phyloP scores from a whole-genome alignment of 2,797 vertebrate species.

The Apodemus agrarius region DNA sequence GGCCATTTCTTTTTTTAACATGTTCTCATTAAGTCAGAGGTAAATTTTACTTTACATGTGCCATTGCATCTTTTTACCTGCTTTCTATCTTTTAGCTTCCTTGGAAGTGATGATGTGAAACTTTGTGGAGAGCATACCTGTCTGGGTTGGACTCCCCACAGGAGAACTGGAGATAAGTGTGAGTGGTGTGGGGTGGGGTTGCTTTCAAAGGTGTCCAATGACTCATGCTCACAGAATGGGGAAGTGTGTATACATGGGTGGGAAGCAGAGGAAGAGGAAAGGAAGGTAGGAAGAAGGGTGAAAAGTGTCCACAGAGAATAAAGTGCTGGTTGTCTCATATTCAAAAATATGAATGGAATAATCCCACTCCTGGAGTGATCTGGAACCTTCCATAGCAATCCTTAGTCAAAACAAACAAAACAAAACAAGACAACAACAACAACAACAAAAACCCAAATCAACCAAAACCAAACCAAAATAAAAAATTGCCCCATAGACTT shows the following conservation, averaged over 20 bases:
- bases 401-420: not conserved
- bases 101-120: not conserved
- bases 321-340: not conserved
- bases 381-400: not conserved
- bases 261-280: not conserved
- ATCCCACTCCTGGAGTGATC: not conserved
- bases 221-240: not conserved
- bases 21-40: not conserved
- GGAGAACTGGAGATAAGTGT: not conserved
- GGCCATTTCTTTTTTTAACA: not conserved
- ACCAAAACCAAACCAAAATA: not conserved
- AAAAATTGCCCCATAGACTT: not conserved
- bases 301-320: not conserved
- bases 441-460: not conserved
- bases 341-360: no score
- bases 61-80: not conserved
- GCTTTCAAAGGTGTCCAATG: not conserved
- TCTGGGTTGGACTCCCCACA: not conserved
- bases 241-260: not conserved
- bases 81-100: not conserved
- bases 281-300: not conserved
- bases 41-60: not conserved
- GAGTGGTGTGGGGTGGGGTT: not conserved
- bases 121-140: not conserved
- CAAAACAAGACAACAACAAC: not conserved